Base-by-base conservation (phyloP, 2,797 vertebrate species). In the Darevskia nairensis region DNA sequence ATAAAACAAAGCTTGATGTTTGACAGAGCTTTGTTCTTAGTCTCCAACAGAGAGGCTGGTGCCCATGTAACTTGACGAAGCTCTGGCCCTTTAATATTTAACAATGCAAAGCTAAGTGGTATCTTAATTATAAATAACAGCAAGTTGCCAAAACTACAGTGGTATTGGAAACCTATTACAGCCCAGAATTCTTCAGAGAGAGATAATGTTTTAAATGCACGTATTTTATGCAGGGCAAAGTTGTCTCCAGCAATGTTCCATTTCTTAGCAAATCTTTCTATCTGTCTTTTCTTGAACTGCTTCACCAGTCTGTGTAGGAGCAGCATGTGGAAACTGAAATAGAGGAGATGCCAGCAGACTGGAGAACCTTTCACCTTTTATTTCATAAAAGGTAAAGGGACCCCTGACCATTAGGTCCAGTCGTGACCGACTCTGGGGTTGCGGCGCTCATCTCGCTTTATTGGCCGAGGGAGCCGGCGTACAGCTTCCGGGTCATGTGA, bases 71-170 rank as follows among this genome's bases (percentile, higher is more conserved):
- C 9, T 72, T 55, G 39, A 85, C 44, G 32, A 86, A 88, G 86
- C 44, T 27, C 50, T 39, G 13, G 17, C 10, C 86, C 87, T 90
- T 92, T 46, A 80, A 41, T 68, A 71, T 88, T 94, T 89, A 89
- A 74, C 83, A 89, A 68, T 83, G 74, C 90, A 89, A 94, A 90
- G 9, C 46, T 86, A 92, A 93, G 64, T 86, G 35, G 23, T 80
- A 0, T 64, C 93, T 94, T 94, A 93, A 91, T 91, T 94, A 89
- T 90, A 89, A 35, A 35, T 35, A 35, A 35, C 2, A 87, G 27
- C 71, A 90, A 2, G 66, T 72, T 94, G 89, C 50, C 88, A 86
- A 76, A 61, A 89, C 81, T 80, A 79, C 86, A 92, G 4, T 74
- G 86, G 80, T 90, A 87, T 50, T 86, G 69, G 90, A 91, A 88